Conservation (phyloP, 2,888 invertebrate species). For the Cerceris rybyensis region DNA sequence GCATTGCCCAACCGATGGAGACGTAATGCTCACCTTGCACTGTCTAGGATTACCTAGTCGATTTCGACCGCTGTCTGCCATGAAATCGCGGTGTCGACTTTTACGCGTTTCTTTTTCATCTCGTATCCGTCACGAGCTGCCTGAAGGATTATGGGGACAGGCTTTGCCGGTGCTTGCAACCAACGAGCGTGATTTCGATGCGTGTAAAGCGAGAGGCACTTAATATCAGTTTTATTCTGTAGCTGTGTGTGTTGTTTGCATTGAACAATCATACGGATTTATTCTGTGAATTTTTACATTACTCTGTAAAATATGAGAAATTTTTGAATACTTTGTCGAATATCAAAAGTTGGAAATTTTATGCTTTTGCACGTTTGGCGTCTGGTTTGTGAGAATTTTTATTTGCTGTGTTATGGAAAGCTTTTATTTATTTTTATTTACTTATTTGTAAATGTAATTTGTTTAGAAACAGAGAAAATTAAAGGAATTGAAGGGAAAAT, state of each 20-base stretch:
- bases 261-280: too few relatives aligned
- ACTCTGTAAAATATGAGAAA: too few relatives aligned
- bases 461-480: too few relatives aligned
- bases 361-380: too few relatives aligned
- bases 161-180: slow-evolving; percentile 18
- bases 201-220: slow-evolving; percentile 4
- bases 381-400: too few relatives aligned
- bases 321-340: too few relatives aligned
- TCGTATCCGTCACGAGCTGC: slow-evolving; percentile 24
- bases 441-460: too few relatives aligned
- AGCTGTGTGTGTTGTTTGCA: neutral
- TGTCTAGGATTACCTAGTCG: slow-evolving; percentile 64
- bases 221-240: neutral
- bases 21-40: slow-evolving; percentile 62
- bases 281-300: too few relatives aligned
- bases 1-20: slow-evolving; percentile 62
- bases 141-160: slow-evolving; percentile 33
- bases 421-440: too few relatives aligned
- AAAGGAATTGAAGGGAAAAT: too few relatives aligned
- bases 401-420: too few relatives aligned
- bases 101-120: slow-evolving; percentile 28
- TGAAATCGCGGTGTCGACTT: slow-evolving; percentile 46
- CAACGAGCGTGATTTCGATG: slow-evolving; percentile 11
- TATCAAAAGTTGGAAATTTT: too few relatives aligned
- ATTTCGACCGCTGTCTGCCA: slow-evolving; percentile 55